Percentiles rank a stretch among this genome's conserved stretches.
Evolutionary conservation across 2,113 vertebrate genomes (phyloP).

Genomic region (Hippocampus abdominalis): DNA sequence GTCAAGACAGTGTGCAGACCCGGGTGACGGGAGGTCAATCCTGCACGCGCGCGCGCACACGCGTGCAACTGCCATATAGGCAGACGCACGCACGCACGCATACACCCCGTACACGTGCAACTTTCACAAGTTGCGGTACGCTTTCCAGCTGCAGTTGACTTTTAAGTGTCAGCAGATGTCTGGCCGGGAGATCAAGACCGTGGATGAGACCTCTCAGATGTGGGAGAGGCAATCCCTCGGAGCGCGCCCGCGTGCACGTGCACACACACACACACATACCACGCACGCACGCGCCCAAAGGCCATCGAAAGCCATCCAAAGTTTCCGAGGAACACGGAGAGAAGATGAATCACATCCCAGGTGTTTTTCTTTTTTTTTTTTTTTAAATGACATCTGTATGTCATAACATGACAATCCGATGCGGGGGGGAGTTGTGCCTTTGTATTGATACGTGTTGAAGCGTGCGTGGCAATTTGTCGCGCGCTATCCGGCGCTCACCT

Average conservation of each 20-base stretch:
- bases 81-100: background rate
- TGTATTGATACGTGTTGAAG: slow-evolving; percentile 25
- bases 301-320: slow-evolving; percentile 43
- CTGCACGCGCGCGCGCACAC: background rate
- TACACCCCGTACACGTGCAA: slow-evolving; percentile 15
- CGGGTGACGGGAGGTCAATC: slow-evolving; percentile 45
- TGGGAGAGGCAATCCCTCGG: slow-evolving; percentile 63
- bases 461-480: slow-evolving; percentile 10
- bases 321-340: slow-evolving; percentile 44
- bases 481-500: slow-evolving; percentile 71
- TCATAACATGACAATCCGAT: slow-evolving; percentile 56
- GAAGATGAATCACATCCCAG: slow-evolving; percentile 67
- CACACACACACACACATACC: slow-evolving; percentile 11
- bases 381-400: slow-evolving; percentile 51
- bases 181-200: slow-evolving; percentile 72
- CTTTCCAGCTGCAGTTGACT: slow-evolving; percentile 66
- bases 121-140: slow-evolving; percentile 40
- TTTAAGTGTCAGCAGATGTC: slow-evolving; percentile 74
- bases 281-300: slow-evolving; percentile 1
- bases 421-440: slow-evolving; percentile 26
- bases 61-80: background rate
- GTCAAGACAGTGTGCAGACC: slow-evolving; percentile 45
- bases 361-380: slow-evolving; percentile 54
- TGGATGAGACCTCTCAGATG: slow-evolving; percentile 69
- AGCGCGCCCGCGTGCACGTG: slow-evolving; percentile 40